Conservation (phyloP, 2,113 vertebrate species). For the Phaethon lepturus region DNA sequence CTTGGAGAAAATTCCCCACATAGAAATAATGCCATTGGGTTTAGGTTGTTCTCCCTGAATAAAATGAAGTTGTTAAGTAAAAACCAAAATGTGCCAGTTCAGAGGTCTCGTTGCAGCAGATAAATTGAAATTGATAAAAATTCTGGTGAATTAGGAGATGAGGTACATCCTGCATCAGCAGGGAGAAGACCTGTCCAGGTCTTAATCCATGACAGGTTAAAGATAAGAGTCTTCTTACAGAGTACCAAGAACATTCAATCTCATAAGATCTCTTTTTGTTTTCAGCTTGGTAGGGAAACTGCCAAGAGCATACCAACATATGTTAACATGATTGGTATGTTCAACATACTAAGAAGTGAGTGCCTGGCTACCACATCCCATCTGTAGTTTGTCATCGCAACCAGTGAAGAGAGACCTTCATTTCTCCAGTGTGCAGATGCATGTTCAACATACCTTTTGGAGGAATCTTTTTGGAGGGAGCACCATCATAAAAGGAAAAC, state of each 20-base stretch:
- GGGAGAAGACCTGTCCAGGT: not conserved
- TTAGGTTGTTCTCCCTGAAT: not conserved
- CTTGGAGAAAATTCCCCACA: constrained; percentile 27
- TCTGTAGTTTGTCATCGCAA: constrained; percentile 2
- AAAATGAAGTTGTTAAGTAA: not conserved
- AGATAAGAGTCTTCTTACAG: not conserved
- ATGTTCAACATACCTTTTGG: not conserved
- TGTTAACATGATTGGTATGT: not conserved
- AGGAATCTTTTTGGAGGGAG: not conserved
- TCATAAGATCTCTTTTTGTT: not conserved
- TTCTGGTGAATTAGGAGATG: not conserved
- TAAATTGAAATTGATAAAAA: not conserved
- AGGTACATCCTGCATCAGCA: not conserved
- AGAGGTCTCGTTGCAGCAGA: not conserved
- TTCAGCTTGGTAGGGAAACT: not conserved
- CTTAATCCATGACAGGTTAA: not conserved
- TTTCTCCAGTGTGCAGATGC: constrained; percentile 34
- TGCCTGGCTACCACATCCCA: not conserved
- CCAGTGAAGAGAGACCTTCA: constrained; percentile 43
- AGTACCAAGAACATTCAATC: not conserved
- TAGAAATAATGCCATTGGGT: not conserved
- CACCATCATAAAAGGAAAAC: not conserved
- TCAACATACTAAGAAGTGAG: not conserved
- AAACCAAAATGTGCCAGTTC: not conserved
- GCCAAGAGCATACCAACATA: not conserved